Conservation (phyloP, 2,797 vertebrate genomes). For the Sebastolobus altivelis region DNA sequence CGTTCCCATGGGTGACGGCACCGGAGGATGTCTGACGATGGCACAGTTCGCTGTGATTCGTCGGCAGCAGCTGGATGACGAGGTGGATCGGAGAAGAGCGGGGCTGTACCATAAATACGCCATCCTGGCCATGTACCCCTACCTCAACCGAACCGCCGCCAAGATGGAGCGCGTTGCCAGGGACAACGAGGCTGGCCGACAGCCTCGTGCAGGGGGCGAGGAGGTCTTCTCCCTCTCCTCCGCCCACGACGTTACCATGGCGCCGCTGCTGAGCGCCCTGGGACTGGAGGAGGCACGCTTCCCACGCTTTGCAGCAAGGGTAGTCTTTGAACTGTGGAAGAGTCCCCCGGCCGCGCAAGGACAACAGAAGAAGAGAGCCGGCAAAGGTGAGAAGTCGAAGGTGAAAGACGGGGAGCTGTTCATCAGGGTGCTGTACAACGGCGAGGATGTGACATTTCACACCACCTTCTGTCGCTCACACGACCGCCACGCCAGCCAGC, state of each 20-base stretch:
- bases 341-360: slow-evolving; percentile 63
- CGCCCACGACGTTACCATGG: slow-evolving; percentile 95
- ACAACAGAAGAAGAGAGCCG: slow-evolving; percentile 40
- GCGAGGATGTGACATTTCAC: slow-evolving; percentile 95
- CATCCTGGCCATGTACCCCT: slow-evolving; percentile 91
- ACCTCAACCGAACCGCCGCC: slow-evolving; percentile 91
- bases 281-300: slow-evolving; percentile 92
- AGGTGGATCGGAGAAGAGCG: slow-evolving; percentile 88
- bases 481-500: slow-evolving; percentile 82
- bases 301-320: slow-evolving; percentile 93
- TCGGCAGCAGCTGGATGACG: slow-evolving; percentile 93
- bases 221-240: slow-evolving; percentile 92
- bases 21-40: slow-evolving; percentile 85
- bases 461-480: slow-evolving; percentile 91
- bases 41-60: slow-evolving; percentile 94
- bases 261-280: slow-evolving; percentile 93
- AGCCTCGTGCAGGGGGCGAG: slow-evolving; percentile 78
- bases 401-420: slow-evolving; percentile 84
- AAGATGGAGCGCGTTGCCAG: slow-evolving; percentile 88
- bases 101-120: slow-evolving; percentile 92
- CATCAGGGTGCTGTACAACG: slow-evolving; percentile 94
- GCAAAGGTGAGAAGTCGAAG: slow-evolving; percentile 53
- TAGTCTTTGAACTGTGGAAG: slow-evolving; percentile 96
- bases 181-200: slow-evolving; percentile 44
- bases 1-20: slow-evolving; percentile 70